These are phyloP conservation scores for Cygnus atratus DNA, from an alignment of 2,113 vertebrate species.

Conservation along the genomic window DNA sequence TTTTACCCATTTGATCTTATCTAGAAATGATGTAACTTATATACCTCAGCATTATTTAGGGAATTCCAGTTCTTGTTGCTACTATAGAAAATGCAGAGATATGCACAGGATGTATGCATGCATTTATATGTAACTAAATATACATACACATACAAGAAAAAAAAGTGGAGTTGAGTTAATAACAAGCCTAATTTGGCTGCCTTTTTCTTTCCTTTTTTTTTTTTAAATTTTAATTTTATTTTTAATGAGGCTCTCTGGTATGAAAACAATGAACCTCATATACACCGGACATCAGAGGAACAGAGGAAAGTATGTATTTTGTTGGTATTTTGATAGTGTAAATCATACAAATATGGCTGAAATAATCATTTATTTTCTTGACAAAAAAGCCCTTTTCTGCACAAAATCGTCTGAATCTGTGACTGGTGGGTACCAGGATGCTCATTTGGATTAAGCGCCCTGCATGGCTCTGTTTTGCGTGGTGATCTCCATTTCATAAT, in stretches of 20 bases:
- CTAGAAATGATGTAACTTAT: background rate
- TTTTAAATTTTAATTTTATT: background rate
- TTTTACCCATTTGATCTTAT: background rate
- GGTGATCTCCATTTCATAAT: background rate
- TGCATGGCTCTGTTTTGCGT: background rate
- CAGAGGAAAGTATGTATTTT: background rate
- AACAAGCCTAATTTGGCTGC: background rate
- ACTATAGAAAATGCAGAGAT: background rate
- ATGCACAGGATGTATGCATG: rapidly evolving
- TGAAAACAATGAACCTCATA: background rate
- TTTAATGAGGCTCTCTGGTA: background rate
- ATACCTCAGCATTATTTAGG: background rate
- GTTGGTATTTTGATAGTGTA: background rate
- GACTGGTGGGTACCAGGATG: background rate
- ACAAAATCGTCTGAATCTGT: background rate
- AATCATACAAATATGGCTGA: background rate
- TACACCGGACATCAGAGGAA: background rate
- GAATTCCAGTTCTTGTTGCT: background rate
- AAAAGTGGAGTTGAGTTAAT: background rate
- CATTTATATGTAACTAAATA: background rate
- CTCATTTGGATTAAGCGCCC: background rate
- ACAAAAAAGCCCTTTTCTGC: background rate
- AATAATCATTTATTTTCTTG: background rate
- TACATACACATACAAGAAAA: background rate
- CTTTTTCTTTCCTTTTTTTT: background rate